Evolutionary conservation across 2,888 invertebrate species (phyloP), one percentile per base, ranked within the genome.

Genomic region (Penaeus monodon): DNA sequence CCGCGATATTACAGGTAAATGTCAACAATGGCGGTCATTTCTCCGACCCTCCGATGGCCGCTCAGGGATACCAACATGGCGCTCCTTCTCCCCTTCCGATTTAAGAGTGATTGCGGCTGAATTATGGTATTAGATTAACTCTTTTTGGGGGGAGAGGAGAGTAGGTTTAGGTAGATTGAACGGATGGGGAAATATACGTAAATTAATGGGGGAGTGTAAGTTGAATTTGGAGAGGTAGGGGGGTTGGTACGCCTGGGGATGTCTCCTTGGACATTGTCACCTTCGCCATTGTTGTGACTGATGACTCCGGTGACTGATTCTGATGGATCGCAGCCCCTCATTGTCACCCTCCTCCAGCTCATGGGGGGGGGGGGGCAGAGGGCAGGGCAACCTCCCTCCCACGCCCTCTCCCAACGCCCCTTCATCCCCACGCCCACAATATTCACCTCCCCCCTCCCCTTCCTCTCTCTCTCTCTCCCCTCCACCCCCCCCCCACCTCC

Each of bases 1-100:
- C 73, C 29, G 73, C 29, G 73, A 73, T 73, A 73, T 73, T 73
- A 73, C 73, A 73, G 73, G 73, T 68, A 73, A 29, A 29, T 73
- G 73, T 73, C 73, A 73, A 73, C 73, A 73, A 73, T 29, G 29
- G 29, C 38, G 38, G 20, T 33, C 20, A n/a, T 6, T 22, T 12
- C 38, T 12, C 1, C 29, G 33, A 27, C 12, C 22, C 73, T 38
- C 29, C 22, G 73, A 73, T 14, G 73, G 73, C 12, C 38, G 73
- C 12, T 0, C 73, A 38, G 73, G 29, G 2, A 10, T 73, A 17
- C 73, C 73, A 73, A 29, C 73, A 27, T 29, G 73, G n/a, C 27
- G 29, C 73, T 73, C 20, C 57, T 17, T 0, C 17, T 20, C 57
- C 10, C 12, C 20, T 17, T 57, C 3, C 20, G 14, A 17, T 44